phyloP scores from a whole-genome alignment of 1,140 invertebrate genomes.

The Teleopsis dalmanni region DNA sequence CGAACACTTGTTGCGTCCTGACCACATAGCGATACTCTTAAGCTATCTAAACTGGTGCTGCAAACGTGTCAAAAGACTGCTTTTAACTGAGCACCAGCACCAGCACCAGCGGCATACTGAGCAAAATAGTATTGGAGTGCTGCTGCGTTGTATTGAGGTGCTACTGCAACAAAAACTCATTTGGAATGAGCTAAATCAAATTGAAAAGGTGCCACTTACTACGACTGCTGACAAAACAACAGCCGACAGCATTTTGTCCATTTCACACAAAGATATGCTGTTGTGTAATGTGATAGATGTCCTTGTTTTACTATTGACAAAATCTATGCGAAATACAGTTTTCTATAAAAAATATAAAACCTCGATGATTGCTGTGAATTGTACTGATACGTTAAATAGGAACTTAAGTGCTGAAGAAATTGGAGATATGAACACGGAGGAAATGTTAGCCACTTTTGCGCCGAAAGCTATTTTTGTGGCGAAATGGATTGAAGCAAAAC shows the following conservation, averaged over 20 bases:
- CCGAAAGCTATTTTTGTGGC: conserved; percentile 38
- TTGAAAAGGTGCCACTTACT: conserved; percentile 11
- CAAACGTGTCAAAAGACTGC: not conserved
- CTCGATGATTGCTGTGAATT: not conserved
- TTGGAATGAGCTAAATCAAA: conserved; percentile 29
- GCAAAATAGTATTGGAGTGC: not conserved
- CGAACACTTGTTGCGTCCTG: conserved; percentile 32
- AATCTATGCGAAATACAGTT: conserved; percentile 30
- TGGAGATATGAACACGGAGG: not conserved
- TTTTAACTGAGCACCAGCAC: not conserved
- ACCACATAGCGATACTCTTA: conserved; percentile 21
- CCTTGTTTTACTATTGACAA: conserved; percentile 17
- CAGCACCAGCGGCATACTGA: conserved; percentile 2
- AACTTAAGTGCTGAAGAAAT: not conserved
- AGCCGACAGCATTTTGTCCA: not conserved
- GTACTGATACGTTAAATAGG: not conserved
- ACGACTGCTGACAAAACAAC: not conserved
- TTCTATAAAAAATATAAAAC: conserved; percentile 31
- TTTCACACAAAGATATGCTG: not conserved
- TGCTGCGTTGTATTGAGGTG: conserved; percentile 21
- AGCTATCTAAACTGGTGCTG: conserved; percentile 18
- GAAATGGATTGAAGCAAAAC: conserved; percentile 42
- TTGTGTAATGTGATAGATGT: conserved; percentile 20
- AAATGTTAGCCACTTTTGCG: conserved; percentile 11
- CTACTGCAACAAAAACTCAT: conserved; percentile 26